Evolutionary conservation across 2,113 vertebrate genomes (phyloP), one percentile per base, ranked within the genome.

Genomic region (Pseudopodoces humilis): DNA sequence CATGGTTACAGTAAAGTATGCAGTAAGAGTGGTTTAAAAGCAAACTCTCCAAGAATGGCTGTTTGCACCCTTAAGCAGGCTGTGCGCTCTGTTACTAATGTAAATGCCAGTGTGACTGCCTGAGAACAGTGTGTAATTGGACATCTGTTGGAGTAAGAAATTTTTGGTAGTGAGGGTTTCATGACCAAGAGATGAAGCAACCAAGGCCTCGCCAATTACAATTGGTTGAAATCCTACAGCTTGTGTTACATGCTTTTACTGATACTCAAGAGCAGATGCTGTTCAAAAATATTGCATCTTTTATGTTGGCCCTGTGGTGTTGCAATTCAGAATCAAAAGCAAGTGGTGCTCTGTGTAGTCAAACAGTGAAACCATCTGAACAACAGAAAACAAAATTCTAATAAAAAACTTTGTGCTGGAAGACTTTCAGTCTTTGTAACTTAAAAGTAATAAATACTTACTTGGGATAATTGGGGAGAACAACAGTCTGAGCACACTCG

Each of bases 251-350:
- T 82, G 72, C 68, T 87, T 93, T 60, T 90, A 76, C 39, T 94
- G 78, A 95, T 96, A 74, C 68, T 84, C 86, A 81, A 53, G 95
- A 95, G 76, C 83, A 91, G 90, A 96, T 94, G 96, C 95, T 97
- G 68, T 96, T 84, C 90, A 86, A 95, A 75, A 93, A 47, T 72
- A 87, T 25, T 86, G 89, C 89, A 95, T 76, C 94, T 95, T 80
- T 88, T 71, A 46, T 71, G 44, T 81, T 96, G 96, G 82, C 92
- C 81, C 69, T 78, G 65, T 65, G 59, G 74, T 90, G 49, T 94
- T 90, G 63, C 63, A 31, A 53, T 91, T 96, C 81, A 88, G 60
- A 94, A 90, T 87, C 86, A 83, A 84, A 97, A 92, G 88, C 87
- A 95, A 95, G 90, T 90, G 94, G 80, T 96, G 83, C 92, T 95